phyloP scores from a whole-genome alignment of 2,113 vertebrate genomes.

The Psephotus haematonotus region DNA sequence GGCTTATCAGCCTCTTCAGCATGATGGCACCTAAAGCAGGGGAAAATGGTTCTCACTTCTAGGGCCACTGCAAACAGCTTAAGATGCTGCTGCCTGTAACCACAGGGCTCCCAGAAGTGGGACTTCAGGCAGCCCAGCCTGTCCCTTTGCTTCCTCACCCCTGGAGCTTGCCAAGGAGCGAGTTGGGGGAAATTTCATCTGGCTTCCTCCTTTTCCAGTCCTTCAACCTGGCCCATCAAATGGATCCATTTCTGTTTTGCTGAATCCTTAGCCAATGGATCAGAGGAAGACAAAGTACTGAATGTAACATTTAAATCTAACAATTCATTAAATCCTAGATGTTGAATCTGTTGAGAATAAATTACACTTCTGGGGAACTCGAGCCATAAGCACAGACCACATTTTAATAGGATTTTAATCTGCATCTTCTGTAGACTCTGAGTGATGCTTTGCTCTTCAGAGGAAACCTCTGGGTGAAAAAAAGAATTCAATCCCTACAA shows the following conservation, averaged over 20 bases:
- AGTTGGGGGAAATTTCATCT: not conserved
- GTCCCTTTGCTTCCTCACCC: not conserved
- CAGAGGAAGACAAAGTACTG: not conserved
- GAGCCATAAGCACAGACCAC: not conserved
- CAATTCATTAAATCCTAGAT: not conserved
- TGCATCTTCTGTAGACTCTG: not conserved
- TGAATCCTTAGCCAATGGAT: not conserved
- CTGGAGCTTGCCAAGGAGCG: not conserved
- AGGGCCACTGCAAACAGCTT: not conserved
- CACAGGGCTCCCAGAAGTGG: fast-evolving
- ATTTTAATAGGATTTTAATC: not conserved
- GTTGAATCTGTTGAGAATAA: not conserved
- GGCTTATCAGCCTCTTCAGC: not conserved
- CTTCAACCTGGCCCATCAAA: not conserved
- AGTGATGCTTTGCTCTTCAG: not conserved
- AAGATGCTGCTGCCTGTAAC: not conserved
- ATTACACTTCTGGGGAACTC: not conserved
- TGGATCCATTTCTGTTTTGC: not conserved
- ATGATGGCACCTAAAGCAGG: not conserved
- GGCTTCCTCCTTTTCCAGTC: not conserved
- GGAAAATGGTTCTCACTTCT: not conserved
- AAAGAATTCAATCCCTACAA: not conserved
- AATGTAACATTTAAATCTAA: not conserved
- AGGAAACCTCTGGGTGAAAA: not conserved
- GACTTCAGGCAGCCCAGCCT: not conserved